Base-by-base conservation (phyloP, 2,888 invertebrate genomes). In the Acheta domesticus region DNA sequence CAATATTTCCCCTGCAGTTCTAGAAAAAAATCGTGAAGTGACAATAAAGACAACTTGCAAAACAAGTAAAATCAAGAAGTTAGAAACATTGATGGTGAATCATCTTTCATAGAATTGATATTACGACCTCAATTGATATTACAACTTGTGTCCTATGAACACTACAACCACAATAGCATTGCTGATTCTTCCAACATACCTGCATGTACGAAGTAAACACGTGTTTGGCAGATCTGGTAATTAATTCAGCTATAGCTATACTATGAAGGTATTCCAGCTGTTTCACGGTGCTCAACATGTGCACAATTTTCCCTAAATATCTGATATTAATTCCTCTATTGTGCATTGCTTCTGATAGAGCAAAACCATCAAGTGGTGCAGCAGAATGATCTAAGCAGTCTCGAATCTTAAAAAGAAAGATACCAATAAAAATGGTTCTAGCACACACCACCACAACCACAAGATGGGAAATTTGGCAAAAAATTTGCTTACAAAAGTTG, bases 281-380 rank as follows among this genome's bases (percentile, higher is more conserved):
- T 80, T 93, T 91, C 84, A 95, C 93, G 85, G 94, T 93, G 1
- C 90, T 88, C 78, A 98, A 88, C 86, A 94, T 91, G 81, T 91
- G 91, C 76, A 95, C 93, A 76, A 99, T 93, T 88, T 96, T 95
- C 77, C 99, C 99, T 83, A 99, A 90, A 87, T 99, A 99, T 80
- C 99, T 92, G 83, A 99, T 93, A 88, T 99, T 99, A 85, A 99
- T 97, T 83, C 99, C 99, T 83, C 96, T 93, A 84, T 93, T 94
- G 88, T 99, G 99, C 87, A 99, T 89, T 12, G 96, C 94, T 87
- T 98, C 98, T 0, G 96, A 93, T 81, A 99, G 89, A 1, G 96
- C 96, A 79, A 91, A 91, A 77, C 99, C 99, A 88, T 99, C 99
- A 92, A 98, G 96, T 0, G 98, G 97, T 4, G 97, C 95, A 0